A percentile compares a stretch with the other conserved stretches of the same genome.
These are phyloP conservation scores for Rousettus madagascariensis DNA, from an alignment of 2,797 vertebrate species.

Conservation along the genomic window DNA sequence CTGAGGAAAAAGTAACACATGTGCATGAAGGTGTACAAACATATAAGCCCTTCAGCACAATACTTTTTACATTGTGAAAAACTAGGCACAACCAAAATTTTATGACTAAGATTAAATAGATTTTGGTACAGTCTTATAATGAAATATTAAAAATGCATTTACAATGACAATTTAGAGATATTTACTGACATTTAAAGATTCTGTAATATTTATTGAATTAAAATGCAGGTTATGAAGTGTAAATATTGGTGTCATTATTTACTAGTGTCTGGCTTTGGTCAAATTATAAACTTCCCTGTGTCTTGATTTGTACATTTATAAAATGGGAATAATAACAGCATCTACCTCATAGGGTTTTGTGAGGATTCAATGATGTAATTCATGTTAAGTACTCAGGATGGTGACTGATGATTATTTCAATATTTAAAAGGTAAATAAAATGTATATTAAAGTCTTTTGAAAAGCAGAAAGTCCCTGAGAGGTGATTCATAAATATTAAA, in stretches of 20 bases:
- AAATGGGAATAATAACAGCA: not conserved
- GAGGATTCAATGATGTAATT: slow-evolving; percentile 4
- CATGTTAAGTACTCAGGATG: not conserved
- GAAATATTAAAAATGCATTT: not conserved
- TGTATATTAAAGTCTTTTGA: not conserved
- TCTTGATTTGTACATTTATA: not conserved
- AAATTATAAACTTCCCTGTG: not conserved
- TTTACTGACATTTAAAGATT: not conserved
- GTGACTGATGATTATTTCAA: not conserved
- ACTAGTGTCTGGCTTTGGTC: not conserved
- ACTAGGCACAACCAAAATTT: not conserved
- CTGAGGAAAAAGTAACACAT: not conserved
- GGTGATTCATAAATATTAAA: slow-evolving; percentile 8
- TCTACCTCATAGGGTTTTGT: not conserved
- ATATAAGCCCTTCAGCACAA: not conserved
- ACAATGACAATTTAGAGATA: not conserved
- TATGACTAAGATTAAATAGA: slow-evolving; percentile 8
- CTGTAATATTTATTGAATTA: not conserved
- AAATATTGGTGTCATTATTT: not conserved
- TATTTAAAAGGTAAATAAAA: slow-evolving; percentile 38
- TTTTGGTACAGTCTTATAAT: not conserved
- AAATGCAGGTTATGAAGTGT: not conserved
- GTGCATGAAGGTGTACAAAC: not conserved
- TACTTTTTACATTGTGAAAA: slow-evolving; percentile 17
- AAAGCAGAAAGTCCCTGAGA: not conserved